A percentile compares a stretch with the other conserved stretches of the same genome.
phyloP scores from a whole-genome alignment of 2,113 vertebrate genomes.

The Percopsis transmontana region DNA sequence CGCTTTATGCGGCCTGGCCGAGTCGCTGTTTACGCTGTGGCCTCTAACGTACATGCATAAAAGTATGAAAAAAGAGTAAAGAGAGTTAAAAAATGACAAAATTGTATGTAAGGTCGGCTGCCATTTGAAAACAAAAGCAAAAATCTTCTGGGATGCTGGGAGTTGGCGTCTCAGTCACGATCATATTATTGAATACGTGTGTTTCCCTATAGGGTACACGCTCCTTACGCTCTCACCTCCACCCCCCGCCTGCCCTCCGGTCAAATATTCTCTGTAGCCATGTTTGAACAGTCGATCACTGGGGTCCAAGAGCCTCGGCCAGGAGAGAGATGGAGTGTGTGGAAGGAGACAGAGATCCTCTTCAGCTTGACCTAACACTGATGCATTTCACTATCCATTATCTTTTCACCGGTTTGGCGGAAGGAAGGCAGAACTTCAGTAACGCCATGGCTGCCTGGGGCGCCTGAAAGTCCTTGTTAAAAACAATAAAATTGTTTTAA shows the following conservation, averaged over 20 bases:
- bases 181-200: slow-evolving; percentile 3
- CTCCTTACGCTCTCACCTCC: too few species aligned
- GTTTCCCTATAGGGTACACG: not conserved
- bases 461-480: not conserved
- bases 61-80: too few species aligned
- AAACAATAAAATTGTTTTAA: slow-evolving; percentile 21
- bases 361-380: slow-evolving; percentile 41
- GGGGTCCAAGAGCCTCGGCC: slow-evolving; percentile 25
- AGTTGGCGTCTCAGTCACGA: too few species aligned
- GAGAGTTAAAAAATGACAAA: too few species aligned
- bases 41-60: too few species aligned
- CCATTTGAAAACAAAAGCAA: too few species aligned
- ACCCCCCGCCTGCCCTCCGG: not conserved
- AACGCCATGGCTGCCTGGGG: not conserved
- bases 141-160: too few species aligned
- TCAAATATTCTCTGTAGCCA: slow-evolving; percentile 8
- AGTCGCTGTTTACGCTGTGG: too few species aligned
- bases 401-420: slow-evolving; percentile 40
- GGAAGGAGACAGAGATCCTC: slow-evolving; percentile 44
- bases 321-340: slow-evolving; percentile 25
- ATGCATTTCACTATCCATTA: slow-evolving; percentile 56
- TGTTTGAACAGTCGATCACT: slow-evolving; percentile 54
- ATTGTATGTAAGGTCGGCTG: too few species aligned
- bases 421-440: not conserved
- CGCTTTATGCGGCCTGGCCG: too few species aligned